Conservation (phyloP, 2,888 invertebrate genomes). For the Xestia ashworthii region DNA sequence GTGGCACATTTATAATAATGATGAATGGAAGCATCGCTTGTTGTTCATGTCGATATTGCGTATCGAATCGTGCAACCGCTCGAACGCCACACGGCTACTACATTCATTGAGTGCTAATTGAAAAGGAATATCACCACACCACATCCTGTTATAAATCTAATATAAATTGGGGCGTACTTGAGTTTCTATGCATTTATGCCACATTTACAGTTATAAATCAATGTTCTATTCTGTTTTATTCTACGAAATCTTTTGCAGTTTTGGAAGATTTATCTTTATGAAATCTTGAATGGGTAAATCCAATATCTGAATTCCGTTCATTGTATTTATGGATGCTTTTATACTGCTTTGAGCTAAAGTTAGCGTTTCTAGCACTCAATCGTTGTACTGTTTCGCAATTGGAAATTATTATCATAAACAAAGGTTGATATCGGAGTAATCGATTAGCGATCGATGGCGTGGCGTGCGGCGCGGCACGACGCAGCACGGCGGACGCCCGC, state of each 20-base stretch:
- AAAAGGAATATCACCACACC: constrained; percentile 86
- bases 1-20: constrained; percentile 90
- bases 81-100: constrained; percentile 77
- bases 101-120: constrained; percentile 87
- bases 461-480: constrained; percentile 60
- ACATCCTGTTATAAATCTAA: constrained; percentile 86
- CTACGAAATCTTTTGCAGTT: constrained; percentile 62
- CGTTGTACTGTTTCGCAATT: constrained; percentile 51
- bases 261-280: constrained; percentile 60
- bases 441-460: constrained; percentile 72
- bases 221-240: constrained; percentile 61
- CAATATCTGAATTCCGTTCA: constrained; percentile 38
- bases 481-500: constrained; percentile 62
- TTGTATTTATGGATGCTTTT: constrained; percentile 52
- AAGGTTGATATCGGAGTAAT: constrained; percentile 65
- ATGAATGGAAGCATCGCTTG: constrained; percentile 88
- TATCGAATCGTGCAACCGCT: constrained; percentile 86
- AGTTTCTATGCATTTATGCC: constrained; percentile 71
- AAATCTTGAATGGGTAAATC: constrained; percentile 47
- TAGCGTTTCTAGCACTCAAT: constrained; percentile 48
- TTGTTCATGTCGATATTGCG: constrained; percentile 86
- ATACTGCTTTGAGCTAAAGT: constrained; percentile 18
- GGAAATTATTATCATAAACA: constrained; percentile 60
- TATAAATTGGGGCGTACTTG: constrained; percentile 83
- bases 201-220: constrained; percentile 80